Conservation (phyloP, 2,113 vertebrate genomes). For the Pseudopodoces humilis region DNA sequence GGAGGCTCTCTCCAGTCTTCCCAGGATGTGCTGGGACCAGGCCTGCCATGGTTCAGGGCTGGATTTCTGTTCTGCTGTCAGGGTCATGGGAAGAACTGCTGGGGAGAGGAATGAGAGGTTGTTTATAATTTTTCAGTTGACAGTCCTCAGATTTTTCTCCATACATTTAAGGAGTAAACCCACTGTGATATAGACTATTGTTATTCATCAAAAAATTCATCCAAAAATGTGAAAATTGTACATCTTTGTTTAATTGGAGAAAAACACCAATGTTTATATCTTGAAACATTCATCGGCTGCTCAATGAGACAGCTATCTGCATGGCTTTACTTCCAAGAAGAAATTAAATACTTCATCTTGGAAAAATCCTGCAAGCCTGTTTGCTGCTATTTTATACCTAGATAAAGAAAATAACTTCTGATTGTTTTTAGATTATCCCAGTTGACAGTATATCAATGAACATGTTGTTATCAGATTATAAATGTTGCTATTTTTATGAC, state of each 20-base stretch:
- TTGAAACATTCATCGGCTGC: not conserved
- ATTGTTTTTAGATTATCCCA: not conserved
- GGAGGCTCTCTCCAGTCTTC: not conserved
- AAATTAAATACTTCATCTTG: not conserved
- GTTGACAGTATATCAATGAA: not conserved
- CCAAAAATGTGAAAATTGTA: not conserved
- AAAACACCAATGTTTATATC: not conserved
- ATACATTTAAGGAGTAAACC: not conserved
- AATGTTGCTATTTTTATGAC: not conserved
- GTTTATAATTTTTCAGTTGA: not conserved
- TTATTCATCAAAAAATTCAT: not conserved
- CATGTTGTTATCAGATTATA: not conserved
- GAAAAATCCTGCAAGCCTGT: not conserved
- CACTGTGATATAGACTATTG: not conserved
- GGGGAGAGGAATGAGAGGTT: not conserved
- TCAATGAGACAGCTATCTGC: not conserved
- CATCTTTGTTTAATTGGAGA: not conserved
- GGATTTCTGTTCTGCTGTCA: not conserved
- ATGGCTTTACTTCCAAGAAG: not conserved
- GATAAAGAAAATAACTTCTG: constrained; percentile 17
- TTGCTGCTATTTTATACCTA: not conserved
- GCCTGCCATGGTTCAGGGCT: not conserved
- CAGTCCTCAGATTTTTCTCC: not conserved
- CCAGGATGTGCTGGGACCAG: not conserved
- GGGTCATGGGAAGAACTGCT: not conserved